Evolutionary conservation across 2,888 invertebrate genomes (phyloP), one percentile per base, ranked within the genome.

Genomic region (Augiades crinisus): DNA sequence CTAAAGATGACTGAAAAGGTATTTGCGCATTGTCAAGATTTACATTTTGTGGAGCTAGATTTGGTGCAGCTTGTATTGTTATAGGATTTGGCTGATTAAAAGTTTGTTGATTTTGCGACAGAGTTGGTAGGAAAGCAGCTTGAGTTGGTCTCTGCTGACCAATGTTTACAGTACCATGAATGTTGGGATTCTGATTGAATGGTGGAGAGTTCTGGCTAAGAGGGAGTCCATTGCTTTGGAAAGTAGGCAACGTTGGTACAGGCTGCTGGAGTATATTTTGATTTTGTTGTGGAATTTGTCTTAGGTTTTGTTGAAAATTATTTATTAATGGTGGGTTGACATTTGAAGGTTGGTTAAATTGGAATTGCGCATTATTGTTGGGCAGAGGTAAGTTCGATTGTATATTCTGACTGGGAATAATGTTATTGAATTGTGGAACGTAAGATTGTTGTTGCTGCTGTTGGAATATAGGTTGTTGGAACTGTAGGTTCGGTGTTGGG

Each of bases 61-160:
- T 88, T 4, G 89, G 89, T 30, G 89, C 87, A 6, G 87, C 84
- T 59, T 88, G 88, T 43, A 87, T 85, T 13, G 85, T 82, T 33
- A 88, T 86, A 3, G 88, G 87, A 53, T 74, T 87, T 2, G 86
- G 79, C 49, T 75, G 80, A 50, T 68, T 81, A 59, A 81, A 85
- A 36, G 73, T 68, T 34, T 70, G 75, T 57, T 81, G 81, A 56
- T 70, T 78, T 59, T 75, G 74, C 2, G 82, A 71, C 22, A 87
- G 54, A 7, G 87, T 85, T 1, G 88, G 89, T 2, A 86, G 63
- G 56, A 90, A 90, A 24, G 81, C 75, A 10, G 78, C 64, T 54
- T 85, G 78, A 0, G 84, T 87, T 1, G 83, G 84, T 56, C 85
- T 75, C 47, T 85, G 86, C 47, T 81, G 80, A 13, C 78, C 81